Base-by-base conservation (phyloP, 1,140 invertebrate genomes). In the Diorhabda sublineata region DNA sequence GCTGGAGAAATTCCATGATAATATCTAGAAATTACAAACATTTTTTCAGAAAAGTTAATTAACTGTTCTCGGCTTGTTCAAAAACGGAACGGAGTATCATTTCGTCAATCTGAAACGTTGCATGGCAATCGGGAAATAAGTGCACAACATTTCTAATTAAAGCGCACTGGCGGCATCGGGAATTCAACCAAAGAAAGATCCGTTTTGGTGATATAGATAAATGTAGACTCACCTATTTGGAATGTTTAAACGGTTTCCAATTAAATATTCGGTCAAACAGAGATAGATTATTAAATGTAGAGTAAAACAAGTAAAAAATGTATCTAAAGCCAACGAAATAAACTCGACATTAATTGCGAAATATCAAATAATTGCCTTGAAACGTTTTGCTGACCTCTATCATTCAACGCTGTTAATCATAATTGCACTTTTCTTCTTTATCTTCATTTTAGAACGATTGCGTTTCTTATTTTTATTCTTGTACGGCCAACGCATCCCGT, bases 31-130 rank as follows among this genome's bases (percentile, higher is more conserved):
- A 52, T 52, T 52, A 52, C 6, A 52, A 52, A 52, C n/a, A 26
- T 52, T 52, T n/a, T n/a, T 52, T 52, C 6, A 52, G 47, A 52
- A 52, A 52, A 52, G 47, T 52, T 52, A 52, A 52, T 52, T 52
- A 52, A 52, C 3, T 26, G 26, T 26, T 52, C 47, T 52, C 47
- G n/a, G 47, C 47, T 52, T n/a, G 47, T n/a, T 8, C 47, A 8
- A n/a, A 64, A 64, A 57, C 47, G 59, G 56, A 64, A 62, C 63
- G 61, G 63, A 61, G 56, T 69, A 69, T 69, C 68, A 69, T 61
- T 63, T 69, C 68, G 68, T 69, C 68, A 56, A 69, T 69, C 68
- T 69, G 63, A 52, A 52, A n/a, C 47, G n/a, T 52, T 8, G 47
- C 47, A 52, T 52, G 47, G 47, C 47, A 52, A 8, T 52, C 47